Evolutionary conservation across 2,113 vertebrate species (phyloP), one percentile per base, ranked within the genome.

Genomic region (Notothenia coriiceps): DNA sequence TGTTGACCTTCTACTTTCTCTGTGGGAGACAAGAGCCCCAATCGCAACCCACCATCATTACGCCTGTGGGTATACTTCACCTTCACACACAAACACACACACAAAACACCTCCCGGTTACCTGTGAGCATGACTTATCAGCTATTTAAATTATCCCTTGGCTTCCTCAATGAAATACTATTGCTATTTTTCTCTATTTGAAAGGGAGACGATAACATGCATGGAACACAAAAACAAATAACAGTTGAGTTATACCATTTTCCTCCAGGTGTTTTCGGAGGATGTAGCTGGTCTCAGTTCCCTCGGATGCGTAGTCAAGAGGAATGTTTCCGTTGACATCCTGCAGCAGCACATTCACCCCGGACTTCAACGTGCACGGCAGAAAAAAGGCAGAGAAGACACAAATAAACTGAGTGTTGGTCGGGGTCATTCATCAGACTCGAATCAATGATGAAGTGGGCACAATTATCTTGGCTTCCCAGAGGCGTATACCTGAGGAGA

Each of bases 301-400:
- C 86, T 99, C 97, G 0, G 93, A 79, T 5, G 98, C 92, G 46
- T 98, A 98, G 88, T 99, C 97, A 85, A 98, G 90, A 0, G 98
- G 94, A 76, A 96, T 94, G 86, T 97, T 98, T 55, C 97, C 97
- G 65, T 96, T 96, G 57, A 98, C 95, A 4, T 99, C 97, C 86
- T 98, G 97, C 52, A 99, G 96, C 73, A 98, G 94, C 13, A 96
- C 94, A n/a, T 98, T 96, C 83, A 96, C 96, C 86, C 98, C 97
- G 0, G 96, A 94, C 98, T 99, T 80, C 3, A 64, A 64, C 35
- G 33, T 6, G 10, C 18, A 61, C 20, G 20, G 35, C 8, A 33
- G n/a, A 6, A 67, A 25, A 68, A 63, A 67, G 7, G 64, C 52
- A 85, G 73, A 87, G 47, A 59, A 78, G 60, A 89, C n/a, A 72